Conservation (phyloP, 2,888 invertebrate species). For the Machimus rusticus region DNA sequence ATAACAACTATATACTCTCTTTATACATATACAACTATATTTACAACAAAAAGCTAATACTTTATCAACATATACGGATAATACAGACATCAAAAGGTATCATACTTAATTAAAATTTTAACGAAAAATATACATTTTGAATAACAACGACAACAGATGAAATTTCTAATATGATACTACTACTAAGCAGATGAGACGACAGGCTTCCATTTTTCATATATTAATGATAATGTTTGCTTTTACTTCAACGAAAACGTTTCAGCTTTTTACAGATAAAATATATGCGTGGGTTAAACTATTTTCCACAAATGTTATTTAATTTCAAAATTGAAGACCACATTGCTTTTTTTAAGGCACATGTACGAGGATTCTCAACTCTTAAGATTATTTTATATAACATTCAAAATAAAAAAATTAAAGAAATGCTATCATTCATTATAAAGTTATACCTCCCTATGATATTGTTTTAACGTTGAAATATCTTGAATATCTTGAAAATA, state of each 20-base stretch:
- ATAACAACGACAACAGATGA: not conserved
- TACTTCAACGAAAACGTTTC: conserved; percentile 15
- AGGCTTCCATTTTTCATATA: conserved; percentile 18
- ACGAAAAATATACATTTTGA: not conserved
- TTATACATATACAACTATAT: conserved; percentile 4
- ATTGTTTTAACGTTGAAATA: not conserved
- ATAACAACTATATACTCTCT: not conserved
- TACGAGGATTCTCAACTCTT: not conserved
- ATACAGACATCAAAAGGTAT: not conserved
- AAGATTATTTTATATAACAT: not conserved
- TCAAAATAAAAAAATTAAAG: not conserved
- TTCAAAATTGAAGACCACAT: not conserved
- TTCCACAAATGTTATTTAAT: not conserved
- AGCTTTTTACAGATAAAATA: conserved; percentile 40
- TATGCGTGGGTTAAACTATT: conserved; percentile 22
- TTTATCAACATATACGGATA: not conserved
- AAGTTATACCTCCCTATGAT: not conserved
- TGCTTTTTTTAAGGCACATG: not conserved
- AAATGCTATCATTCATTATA: not conserved
- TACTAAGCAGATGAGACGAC: conserved; percentile 36
- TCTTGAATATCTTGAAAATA: no score
- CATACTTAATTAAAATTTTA: not conserved
- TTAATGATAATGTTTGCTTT: not conserved
- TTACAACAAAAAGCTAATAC: conserved; percentile 9
- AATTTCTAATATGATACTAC: conserved; percentile 9